These are phyloP conservation scores for Macrophya alboannulata DNA, from an alignment of 2,888 invertebrate species.

Conservation along the genomic window DNA sequence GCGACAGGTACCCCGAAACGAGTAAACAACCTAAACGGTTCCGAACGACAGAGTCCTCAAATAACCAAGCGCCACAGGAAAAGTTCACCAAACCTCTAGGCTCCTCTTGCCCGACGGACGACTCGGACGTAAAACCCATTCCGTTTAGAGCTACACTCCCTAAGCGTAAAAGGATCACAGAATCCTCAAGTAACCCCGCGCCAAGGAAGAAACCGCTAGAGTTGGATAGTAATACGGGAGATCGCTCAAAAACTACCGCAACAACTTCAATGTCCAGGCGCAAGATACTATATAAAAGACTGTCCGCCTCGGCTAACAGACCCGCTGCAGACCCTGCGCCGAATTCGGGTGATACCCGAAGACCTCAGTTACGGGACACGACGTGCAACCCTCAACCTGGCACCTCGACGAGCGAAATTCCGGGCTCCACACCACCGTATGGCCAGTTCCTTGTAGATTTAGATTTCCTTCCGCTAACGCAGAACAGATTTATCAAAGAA, in stretches of 20 bases:
- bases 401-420: too few species aligned
- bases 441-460: not conserved
- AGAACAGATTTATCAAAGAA: not conserved
- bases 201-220: not conserved
- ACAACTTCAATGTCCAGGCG: too few species aligned
- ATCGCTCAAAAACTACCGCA: too few species aligned
- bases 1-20: too few species aligned
- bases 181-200: not conserved
- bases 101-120: not conserved
- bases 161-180: not conserved
- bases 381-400: not conserved
- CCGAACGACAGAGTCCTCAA: too few species aligned
- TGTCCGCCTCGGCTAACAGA: too few species aligned
- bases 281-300: too few species aligned
- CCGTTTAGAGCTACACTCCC: not conserved
- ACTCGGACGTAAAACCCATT: not conserved
- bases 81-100: too few species aligned
- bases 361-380: not conserved
- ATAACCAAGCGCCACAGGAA: too few species aligned
- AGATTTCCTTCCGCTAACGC: not conserved
- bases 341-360: not conserved
- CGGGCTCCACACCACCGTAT: not conserved
- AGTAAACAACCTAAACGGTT: too few species aligned
- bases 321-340: not conserved
- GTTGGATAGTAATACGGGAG: too few species aligned